A percentile compares a stretch with the other conserved stretches of the same genome.
Evolutionary conservation across 2,797 vertebrate genomes (phyloP).

Genomic region (Kryptolebias ocellatus): DNA sequence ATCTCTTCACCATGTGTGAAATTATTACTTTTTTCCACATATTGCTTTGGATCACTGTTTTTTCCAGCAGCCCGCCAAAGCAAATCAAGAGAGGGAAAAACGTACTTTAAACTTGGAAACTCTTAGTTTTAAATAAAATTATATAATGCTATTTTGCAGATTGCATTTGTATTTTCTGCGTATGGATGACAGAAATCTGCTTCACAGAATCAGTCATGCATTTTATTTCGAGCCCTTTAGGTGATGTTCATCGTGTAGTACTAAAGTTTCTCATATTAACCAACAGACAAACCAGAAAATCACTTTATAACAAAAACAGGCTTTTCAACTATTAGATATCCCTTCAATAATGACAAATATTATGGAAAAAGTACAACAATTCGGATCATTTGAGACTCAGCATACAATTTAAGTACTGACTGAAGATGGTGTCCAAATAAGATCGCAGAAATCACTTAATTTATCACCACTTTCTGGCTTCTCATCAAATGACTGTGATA

Average conservation of each 20-base stretch:
- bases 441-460: constrained; percentile 5
- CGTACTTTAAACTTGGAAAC: constrained; percentile 2
- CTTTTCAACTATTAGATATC: constrained; percentile 14
- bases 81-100: constrained; percentile 6
- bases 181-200: constrained; percentile 4
- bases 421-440: neutral
- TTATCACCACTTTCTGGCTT: constrained; percentile 9
- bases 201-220: neutral
- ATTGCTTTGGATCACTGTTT: constrained; percentile 7
- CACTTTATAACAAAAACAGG: constrained; percentile 14
- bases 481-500: constrained; percentile 21
- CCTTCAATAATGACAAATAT: constrained; percentile 7
- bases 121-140: constrained; percentile 9
- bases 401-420: neutral
- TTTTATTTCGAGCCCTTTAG: constrained; percentile 5
- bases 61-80: constrained; percentile 24
- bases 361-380: neutral
- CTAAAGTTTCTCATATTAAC: too few species aligned
- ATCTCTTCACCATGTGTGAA: constrained; percentile 42
- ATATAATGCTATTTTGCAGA: constrained; percentile 5
- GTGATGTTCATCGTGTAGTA: constrained; percentile 22
- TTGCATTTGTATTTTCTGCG: constrained; percentile 21
- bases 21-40: constrained; percentile 12
- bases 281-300: too few species aligned
- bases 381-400: constrained; percentile 15